A percentile compares a stretch with the other conserved stretches of the same genome.
Conservation (phyloP, 2,888 invertebrate species). For the Meta bourneti region DNA sequence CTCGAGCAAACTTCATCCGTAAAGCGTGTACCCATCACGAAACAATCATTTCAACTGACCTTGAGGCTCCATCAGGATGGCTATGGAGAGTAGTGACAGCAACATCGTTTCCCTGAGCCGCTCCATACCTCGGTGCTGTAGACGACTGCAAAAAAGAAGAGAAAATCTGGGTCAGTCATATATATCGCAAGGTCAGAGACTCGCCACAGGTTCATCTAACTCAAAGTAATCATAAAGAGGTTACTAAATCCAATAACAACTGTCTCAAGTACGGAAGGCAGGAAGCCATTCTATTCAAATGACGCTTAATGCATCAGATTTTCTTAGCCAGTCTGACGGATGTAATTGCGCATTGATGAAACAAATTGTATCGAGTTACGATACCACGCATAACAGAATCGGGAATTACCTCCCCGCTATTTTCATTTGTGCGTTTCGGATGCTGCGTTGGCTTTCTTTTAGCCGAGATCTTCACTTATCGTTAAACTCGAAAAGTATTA, state of each 20-base stretch:
- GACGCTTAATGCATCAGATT: not conserved
- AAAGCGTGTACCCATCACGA: slow-evolving; percentile 5
- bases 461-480: not conserved
- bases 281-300: not conserved
- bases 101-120: not conserved
- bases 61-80: slow-evolving; percentile 25
- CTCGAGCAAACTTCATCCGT: no score
- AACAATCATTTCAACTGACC: slow-evolving; percentile 32
- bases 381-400: not conserved
- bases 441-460: not conserved
- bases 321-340: not conserved
- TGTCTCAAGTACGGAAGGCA: not conserved
- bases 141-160: slow-evolving; percentile 44
- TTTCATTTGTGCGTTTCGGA: not conserved
- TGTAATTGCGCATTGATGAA: not conserved
- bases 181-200: slow-evolving; percentile 34
- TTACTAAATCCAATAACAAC: not conserved
- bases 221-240: slow-evolving; percentile 15
- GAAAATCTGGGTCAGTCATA: slow-evolving; percentile 53
- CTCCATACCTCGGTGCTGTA: slow-evolving; percentile 46
- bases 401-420: not conserved
- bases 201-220: slow-evolving; percentile 12
- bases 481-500: not conserved
- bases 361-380: not conserved
- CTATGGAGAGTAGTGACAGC: slow-evolving; percentile 30